Base-by-base conservation (phyloP, 2,888 invertebrate species). In the Chrysina gloriosa region DNA sequence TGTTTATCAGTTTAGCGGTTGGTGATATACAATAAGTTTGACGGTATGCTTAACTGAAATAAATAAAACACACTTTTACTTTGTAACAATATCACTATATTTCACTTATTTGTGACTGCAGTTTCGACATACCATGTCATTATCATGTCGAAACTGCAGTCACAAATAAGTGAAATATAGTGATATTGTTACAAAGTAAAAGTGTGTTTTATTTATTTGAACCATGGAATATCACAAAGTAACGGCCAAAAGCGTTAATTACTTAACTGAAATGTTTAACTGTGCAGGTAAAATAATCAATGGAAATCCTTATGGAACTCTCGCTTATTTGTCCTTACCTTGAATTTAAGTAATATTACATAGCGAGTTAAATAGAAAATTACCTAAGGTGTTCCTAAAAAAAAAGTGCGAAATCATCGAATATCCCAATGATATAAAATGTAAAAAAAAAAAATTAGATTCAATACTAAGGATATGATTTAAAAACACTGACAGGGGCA, bases 21-120 rank as follows among this genome's bases (percentile, higher is more conserved):
- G 96, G 96, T 0, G 96, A 96, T 77, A 96, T 96, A 73, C 95
- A 96, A 81, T 93, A 94, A 19, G 95, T 96, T 0, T 86, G 94
- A 70, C 87, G 94, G 74, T 93, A 96, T 83, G 96, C 96, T 0
- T 93, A 94, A 78, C n/a, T n/a, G n/a, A n/a, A n/a, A n/a, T n/a
- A n/a, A n/a, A n/a, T n/a, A n/a, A n/a, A n/a, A n/a, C n/a, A n/a
- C n/a, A n/a, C n/a, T n/a, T n/a, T n/a, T n/a, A n/a, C n/a, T n/a
- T n/a, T n/a, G n/a, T n/a, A n/a, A n/a, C n/a, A n/a, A n/a, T n/a
- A n/a, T n/a, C n/a, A n/a, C n/a, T n/a, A n/a, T n/a, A n/a, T n/a
- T n/a, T n/a, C n/a, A n/a, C n/a, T n/a, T n/a, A n/a, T n/a, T n/a
- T n/a, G n/a, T n/a, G n/a, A n/a, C n/a, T n/a, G n/a, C n/a, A n/a